Conservation (phyloP, 2,888 invertebrate species). For the Pilophorus perplexus region DNA sequence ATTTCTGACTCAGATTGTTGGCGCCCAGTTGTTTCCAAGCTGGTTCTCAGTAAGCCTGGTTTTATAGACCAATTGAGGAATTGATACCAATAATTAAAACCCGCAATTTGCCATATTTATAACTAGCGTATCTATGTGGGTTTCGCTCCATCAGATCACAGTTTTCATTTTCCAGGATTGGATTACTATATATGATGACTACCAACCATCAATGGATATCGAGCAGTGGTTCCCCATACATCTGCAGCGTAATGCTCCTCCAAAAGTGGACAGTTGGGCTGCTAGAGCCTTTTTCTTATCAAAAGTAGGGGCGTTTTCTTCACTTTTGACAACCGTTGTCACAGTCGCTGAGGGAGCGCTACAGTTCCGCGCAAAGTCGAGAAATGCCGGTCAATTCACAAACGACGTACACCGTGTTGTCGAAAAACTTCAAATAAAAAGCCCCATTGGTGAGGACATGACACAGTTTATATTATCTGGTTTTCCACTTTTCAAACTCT, state of each 20-base stretch:
- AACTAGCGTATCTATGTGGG: not conserved
- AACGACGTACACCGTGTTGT: too few species aligned
- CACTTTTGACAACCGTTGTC: too few species aligned
- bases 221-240: slow-evolving; percentile 6
- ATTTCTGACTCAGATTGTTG: slow-evolving; percentile 4
- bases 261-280: not conserved
- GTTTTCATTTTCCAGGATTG: slow-evolving; percentile 1
- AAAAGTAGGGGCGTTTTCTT: not conserved
- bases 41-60: slow-evolving; percentile 33
- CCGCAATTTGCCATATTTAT: not conserved
- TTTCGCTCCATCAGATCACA: not conserved
- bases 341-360: too few species aligned
- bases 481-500: too few species aligned
- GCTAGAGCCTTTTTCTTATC: slow-evolving; percentile 11
- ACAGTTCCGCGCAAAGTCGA: too few species aligned
- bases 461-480: too few species aligned
- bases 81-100: too few species aligned
- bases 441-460: too few species aligned
- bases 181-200: slow-evolving; percentile 23
- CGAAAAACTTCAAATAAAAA: too few species aligned
- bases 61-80: too few species aligned
- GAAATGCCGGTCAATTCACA: too few species aligned
- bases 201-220: slow-evolving; percentile 26
- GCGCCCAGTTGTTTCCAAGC: slow-evolving; percentile 27
- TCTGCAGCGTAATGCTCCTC: not conserved